These are phyloP conservation scores for Sorex araneus DNA, from an alignment of 2,113 vertebrate genomes.

Conservation along the genomic window DNA sequence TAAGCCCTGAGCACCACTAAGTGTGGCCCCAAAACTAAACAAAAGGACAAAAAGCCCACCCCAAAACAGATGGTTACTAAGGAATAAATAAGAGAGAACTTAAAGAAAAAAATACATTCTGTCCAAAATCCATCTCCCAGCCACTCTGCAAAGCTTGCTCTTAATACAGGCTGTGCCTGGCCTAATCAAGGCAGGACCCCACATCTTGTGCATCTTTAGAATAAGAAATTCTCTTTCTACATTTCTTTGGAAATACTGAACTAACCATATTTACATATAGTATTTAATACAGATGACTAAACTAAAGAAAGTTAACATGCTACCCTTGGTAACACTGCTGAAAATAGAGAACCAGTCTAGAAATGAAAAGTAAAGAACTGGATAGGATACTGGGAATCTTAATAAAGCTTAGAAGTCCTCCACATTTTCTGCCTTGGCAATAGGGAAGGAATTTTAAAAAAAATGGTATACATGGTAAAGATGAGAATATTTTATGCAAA, in stretches of 20 bases:
- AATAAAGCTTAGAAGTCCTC: not conserved
- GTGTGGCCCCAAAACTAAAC: no score
- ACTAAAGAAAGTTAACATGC: not conserved
- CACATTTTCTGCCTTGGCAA: constrained; percentile 30
- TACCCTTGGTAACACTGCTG: not conserved
- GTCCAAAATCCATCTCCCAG: not conserved
- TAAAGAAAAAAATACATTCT: not conserved
- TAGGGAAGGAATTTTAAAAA: not conserved
- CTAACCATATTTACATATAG: not conserved
- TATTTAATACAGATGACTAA: not conserved
- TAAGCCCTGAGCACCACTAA: no score
- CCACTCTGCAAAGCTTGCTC: not conserved
- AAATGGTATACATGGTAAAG: not conserved
- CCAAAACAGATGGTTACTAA: not conserved
- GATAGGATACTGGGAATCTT: not conserved
- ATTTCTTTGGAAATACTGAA: constrained; percentile 14
- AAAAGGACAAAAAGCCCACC: no score
- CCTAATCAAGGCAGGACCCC: not conserved
- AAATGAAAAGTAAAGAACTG: not conserved
- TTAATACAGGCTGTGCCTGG: not conserved
- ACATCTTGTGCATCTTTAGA: not conserved
- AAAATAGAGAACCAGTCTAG: constrained; percentile 25
- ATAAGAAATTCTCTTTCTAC: not conserved
- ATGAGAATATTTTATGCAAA: constrained; percentile 33
- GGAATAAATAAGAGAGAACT: not conserved